Evolutionary conservation across 1,140 invertebrate genomes (phyloP).

Genomic region (Spodoptera litura): DNA sequence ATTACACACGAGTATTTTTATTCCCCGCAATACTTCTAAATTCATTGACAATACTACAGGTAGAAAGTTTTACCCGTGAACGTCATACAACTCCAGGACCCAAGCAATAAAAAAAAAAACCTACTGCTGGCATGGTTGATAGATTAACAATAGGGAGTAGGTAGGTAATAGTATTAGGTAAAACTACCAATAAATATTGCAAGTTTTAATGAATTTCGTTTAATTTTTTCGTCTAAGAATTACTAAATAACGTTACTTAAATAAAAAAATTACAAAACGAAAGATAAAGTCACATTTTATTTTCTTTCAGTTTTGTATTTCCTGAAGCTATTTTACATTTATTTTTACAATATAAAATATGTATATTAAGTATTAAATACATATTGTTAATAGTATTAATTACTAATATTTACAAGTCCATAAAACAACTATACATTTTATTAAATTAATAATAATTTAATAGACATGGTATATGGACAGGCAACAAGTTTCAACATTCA

Average conservation of each 20-base stretch:
- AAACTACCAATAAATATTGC: conserved; percentile 11
- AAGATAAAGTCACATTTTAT: conserved; percentile 65
- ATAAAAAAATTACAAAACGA: conserved; percentile 59
- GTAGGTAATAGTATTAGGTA: neutral
- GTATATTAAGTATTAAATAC: conserved; percentile 79
- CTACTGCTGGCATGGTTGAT: too few species aligned
- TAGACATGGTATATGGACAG: conserved; percentile 72
- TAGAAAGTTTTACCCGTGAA: too few species aligned
- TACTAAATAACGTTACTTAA: conserved; percentile 52
- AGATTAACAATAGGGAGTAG: too few species aligned
- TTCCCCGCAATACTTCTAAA: too few species aligned
- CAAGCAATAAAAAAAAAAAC: too few species aligned
- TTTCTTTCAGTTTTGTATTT: conserved; percentile 73
- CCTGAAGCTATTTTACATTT: conserved; percentile 80
- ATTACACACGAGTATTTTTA: too few species aligned
- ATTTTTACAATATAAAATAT: conserved; percentile 75
- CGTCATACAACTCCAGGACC: too few species aligned
- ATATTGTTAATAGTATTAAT: conserved; percentile 72
- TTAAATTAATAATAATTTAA: conserved; percentile 83
- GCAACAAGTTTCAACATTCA: conserved; percentile 77
- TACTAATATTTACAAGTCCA: conserved; percentile 83
- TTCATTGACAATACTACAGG: too few species aligned
- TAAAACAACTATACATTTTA: conserved; percentile 80
- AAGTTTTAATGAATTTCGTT: conserved; percentile 45
- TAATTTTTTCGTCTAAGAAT: conserved; percentile 55